Evolutionary conservation across 2,113 vertebrate genomes (phyloP).

Genomic region (Myotis brandtii): DNA sequence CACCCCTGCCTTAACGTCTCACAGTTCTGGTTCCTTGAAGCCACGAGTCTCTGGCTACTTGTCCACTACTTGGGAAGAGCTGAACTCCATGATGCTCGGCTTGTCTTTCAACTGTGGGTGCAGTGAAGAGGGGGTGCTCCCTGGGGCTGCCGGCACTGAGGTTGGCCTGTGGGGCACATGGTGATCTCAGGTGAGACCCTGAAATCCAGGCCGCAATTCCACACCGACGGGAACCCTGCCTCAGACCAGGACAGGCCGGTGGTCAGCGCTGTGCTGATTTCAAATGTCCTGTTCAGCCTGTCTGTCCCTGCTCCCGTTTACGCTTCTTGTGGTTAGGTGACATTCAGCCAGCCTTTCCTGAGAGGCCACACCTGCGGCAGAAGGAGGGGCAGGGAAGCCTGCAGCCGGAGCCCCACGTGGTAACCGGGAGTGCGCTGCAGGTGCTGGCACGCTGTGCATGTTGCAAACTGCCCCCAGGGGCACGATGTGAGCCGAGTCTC

Average conservation of each 20-base stretch:
- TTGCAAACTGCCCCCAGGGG: background rate
- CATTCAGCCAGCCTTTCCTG: background rate
- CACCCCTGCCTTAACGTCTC: background rate
- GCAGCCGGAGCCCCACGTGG: background rate
- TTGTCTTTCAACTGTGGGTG: background rate
- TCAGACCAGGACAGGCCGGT: background rate
- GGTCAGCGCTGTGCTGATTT: background rate
- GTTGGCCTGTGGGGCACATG: background rate
- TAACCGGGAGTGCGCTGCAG: background rate
- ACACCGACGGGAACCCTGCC: rapidly evolving
- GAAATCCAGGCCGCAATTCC: no score
- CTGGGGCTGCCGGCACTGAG: no score
- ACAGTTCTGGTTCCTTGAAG: background rate
- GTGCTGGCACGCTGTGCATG: background rate
- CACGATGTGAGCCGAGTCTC: background rate
- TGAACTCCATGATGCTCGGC: rapidly evolving
- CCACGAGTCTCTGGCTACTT: background rate
- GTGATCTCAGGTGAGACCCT: background rate
- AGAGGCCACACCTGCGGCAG: background rate
- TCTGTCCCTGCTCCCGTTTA: background rate
- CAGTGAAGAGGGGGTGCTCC: background rate
- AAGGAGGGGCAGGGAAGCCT: background rate
- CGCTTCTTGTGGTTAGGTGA: background rate
- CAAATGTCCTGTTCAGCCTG: background rate
- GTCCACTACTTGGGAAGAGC: no score